Percentiles rank a stretch among this genome's conserved stretches.
Evolutionary conservation across 2,113 vertebrate species (phyloP).

Genomic region (Xiphorhynchus elegans): DNA sequence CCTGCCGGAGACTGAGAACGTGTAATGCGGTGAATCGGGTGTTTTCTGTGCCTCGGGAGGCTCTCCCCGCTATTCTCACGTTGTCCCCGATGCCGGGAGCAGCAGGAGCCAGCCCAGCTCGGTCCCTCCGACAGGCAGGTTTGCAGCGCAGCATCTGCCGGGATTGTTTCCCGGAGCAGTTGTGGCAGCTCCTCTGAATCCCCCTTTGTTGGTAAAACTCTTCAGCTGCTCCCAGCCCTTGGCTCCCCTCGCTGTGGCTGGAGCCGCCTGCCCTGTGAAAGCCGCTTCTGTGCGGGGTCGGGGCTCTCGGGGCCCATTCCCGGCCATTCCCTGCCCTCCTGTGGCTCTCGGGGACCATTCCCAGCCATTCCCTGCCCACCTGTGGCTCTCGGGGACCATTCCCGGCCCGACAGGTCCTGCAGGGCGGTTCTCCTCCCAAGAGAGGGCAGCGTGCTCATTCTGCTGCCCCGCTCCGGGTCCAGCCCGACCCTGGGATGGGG

Average conservation of each 20-base stretch:
- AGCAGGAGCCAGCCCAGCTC: background rate
- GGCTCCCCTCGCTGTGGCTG: background rate
- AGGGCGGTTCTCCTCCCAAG: background rate
- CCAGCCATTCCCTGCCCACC: too few relatives aligned
- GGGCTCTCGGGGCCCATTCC: background rate
- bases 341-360: too few relatives aligned
- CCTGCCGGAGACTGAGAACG: rapidly evolving
- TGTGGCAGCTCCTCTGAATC: background rate
- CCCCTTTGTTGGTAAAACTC: background rate
- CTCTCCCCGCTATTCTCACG: background rate
- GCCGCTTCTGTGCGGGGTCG: background rate
- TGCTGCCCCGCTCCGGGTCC: background rate
- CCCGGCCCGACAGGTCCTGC: background rate
- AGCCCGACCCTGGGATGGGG: background rate
- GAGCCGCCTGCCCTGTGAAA: background rate
- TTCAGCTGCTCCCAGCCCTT: background rate
- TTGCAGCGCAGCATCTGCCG: background rate
- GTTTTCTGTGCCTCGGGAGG: background rate
- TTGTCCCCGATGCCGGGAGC: rapidly evolving
- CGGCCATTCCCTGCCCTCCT: background rate
- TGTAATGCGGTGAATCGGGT: rapidly evolving
- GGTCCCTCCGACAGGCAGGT: background rate
- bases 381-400: too few relatives aligned
- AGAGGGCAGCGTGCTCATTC: slow-evolving; percentile 29
- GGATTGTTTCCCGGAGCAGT: background rate